A percentile compares a stretch with the other conserved stretches of the same genome.
Evolutionary conservation across 2,113 vertebrate species (phyloP).

Genomic region (Formicarius rufipectus): DNA sequence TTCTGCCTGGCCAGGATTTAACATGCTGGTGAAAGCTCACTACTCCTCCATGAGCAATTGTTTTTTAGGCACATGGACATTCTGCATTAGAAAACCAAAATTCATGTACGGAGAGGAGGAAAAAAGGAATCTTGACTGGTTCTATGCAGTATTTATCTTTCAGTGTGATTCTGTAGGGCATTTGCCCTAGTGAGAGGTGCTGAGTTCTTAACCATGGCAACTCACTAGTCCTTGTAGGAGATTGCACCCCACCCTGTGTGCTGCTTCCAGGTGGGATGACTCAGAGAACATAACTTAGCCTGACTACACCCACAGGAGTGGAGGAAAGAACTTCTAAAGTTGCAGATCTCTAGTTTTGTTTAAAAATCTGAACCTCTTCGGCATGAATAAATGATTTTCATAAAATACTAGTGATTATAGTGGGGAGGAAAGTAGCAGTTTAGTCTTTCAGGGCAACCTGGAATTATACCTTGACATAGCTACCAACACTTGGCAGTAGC

Average conservation of each 20-base stretch:
- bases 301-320: neutral
- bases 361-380: neutral
- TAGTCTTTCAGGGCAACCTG: constrained; percentile 59
- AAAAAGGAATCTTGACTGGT: neutral
- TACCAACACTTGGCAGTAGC: constrained; percentile 60
- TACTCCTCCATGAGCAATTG: neutral
- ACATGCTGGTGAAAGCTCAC: neutral
- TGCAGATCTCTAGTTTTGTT: constrained; percentile 37
- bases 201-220: neutral
- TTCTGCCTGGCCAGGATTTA: neutral
- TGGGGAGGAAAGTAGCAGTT: constrained; percentile 26
- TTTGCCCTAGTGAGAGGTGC: neutral
- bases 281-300: neutral
- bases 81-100: neutral
- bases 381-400: neutral
- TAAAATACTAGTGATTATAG: neutral
- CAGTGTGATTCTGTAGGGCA: neutral
- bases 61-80: neutral
- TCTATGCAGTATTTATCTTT: neutral
- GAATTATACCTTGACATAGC: constrained; percentile 72
- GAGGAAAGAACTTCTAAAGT: neutral
- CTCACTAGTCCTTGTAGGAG: neutral
- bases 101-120: neutral
- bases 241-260: neutral
- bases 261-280: neutral